Evolutionary conservation across 2,797 vertebrate species (phyloP).

Genomic region (Sebastolobus alascanus): DNA sequence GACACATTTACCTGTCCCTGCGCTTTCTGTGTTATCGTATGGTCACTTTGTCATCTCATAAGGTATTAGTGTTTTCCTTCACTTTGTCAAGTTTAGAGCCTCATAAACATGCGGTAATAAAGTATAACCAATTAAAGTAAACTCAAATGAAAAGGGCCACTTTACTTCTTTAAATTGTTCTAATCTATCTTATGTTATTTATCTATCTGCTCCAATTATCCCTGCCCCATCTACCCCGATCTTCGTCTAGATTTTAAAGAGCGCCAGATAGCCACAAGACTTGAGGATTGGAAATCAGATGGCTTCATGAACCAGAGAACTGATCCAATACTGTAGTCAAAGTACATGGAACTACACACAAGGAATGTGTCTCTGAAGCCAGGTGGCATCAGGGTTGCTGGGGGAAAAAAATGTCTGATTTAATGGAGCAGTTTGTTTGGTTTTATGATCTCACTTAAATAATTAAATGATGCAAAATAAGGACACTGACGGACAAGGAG

Average conservation of each 20-base stretch:
- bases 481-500: background rate
- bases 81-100: background rate
- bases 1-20: background rate
- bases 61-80: background rate
- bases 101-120: slow-evolving; percentile 8
- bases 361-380: background rate
- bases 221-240: background rate
- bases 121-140: background rate
- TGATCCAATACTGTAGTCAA: background rate
- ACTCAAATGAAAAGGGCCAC: background rate
- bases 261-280: background rate
- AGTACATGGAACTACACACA: background rate
- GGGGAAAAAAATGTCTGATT: background rate
- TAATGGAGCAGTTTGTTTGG: background rate
- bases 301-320: background rate
- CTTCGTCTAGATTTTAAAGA: background rate
- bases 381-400: background rate
- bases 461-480: background rate
- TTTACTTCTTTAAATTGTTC: slow-evolving; percentile 4
- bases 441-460: background rate
- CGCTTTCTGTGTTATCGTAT: no score
- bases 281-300: background rate
- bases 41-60: background rate
- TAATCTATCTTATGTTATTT: slow-evolving; percentile 7
- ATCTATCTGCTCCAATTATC: slow-evolving; percentile 9